phyloP scores from a whole-genome alignment of 2,113 vertebrate species.

The Castor canadensis region DNA sequence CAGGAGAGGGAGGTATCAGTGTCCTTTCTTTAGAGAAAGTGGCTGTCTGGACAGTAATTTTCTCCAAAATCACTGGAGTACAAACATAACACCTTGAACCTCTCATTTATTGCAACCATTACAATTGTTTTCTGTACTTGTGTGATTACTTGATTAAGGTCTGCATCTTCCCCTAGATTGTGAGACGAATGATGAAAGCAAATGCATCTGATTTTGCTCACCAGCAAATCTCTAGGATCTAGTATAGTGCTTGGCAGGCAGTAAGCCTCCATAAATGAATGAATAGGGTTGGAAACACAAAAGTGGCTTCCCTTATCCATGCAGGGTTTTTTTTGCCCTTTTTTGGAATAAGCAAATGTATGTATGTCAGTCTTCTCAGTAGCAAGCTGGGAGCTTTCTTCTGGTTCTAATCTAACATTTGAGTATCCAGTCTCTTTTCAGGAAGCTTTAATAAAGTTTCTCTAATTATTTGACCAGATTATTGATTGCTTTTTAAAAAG shows the following conservation, averaged over 20 bases:
- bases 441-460: constrained; percentile 37
- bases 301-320: constrained; percentile 51
- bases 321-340: not conserved
- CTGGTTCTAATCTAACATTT: constrained; percentile 31
- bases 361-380: constrained; percentile 45
- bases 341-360: not conserved
- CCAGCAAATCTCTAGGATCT: not conserved
- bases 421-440: constrained; percentile 1
- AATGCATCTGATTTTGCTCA: not conserved
- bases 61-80: not conserved
- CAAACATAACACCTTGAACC: not conserved
- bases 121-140: not conserved
- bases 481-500: constrained; percentile 8
- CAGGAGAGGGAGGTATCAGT: not conserved
- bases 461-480: constrained; percentile 59
- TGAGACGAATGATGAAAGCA: not conserved
- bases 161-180: not conserved
- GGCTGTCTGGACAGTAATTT: not conserved
- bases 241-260: not conserved
- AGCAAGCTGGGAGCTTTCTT: constrained; percentile 28
- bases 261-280: not conserved
- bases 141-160: not conserved
- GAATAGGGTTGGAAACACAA: not conserved
- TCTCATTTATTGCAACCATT: constrained; percentile 6
- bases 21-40: not conserved